A percentile compares a stretch with the other conserved stretches of the same genome.
Evolutionary conservation across 1,140 invertebrate species (phyloP).

Genomic region (Drosophila melanica): DNA sequence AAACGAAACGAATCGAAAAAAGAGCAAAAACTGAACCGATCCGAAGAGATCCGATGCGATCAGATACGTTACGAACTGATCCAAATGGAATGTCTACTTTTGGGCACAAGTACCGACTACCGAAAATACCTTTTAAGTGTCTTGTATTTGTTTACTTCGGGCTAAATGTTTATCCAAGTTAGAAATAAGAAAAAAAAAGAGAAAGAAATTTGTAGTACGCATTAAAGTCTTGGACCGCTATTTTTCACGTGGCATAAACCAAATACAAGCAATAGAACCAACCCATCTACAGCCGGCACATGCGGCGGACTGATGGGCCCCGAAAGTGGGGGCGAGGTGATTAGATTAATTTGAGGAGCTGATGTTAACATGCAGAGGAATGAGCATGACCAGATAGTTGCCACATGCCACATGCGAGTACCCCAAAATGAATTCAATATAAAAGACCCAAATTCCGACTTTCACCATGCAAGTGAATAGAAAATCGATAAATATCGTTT

Average conservation of each 20-base stretch:
- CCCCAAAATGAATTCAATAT: background rate
- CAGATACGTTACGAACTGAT: constrained; percentile 18
- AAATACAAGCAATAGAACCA: constrained; percentile 42
- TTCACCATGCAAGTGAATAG: too few relatives aligned
- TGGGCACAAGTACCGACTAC: constrained; percentile 74
- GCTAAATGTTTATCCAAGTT: constrained; percentile 79
- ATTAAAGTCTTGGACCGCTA: constrained; percentile 75
- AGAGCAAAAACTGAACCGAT: constrained; percentile 11
- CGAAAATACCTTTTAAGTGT: constrained; percentile 79
- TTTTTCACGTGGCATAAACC: constrained; percentile 71
- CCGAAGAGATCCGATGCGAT: constrained; percentile 3
- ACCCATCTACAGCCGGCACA: constrained; percentile 25
- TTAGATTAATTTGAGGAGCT: constrained; percentile 59
- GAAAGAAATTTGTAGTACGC: constrained; percentile 67
- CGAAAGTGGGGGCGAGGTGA: constrained; percentile 33
- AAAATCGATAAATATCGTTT: too few relatives aligned
- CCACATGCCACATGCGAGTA: constrained; percentile 30
- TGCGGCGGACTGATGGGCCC: constrained; percentile 6
- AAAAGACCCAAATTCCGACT: background rate
- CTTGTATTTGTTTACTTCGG: constrained; percentile 79
- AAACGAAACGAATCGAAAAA: constrained; percentile 43
- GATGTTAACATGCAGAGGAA: constrained; percentile 45
- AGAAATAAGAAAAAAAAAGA: constrained; percentile 70
- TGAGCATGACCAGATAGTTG: constrained; percentile 60
- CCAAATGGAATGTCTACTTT: constrained; percentile 64